Percentiles rank a stretch among this genome's conserved stretches.
Evolutionary conservation across 2,113 vertebrate genomes (phyloP).

Genomic region (Chaetorhynchus papuensis): DNA sequence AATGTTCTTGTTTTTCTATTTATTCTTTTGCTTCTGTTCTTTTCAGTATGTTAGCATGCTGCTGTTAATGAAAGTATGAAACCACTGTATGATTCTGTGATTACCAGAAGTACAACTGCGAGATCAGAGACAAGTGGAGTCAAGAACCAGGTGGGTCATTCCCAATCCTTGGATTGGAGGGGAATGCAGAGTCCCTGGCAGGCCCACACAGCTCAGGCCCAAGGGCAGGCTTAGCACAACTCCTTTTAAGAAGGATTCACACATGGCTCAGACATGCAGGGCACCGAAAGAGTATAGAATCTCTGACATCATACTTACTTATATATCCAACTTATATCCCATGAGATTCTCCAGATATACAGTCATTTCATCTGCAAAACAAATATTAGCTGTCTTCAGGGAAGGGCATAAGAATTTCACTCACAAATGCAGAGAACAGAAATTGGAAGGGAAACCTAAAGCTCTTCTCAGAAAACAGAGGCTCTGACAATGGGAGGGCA

Average conservation of each 20-base stretch:
- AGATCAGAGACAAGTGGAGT: neutral
- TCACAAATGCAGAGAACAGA: neutral
- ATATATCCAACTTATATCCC: neutral
- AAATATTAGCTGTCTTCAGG: neutral
- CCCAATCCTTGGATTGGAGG: neutral
- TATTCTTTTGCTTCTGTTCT: neutral
- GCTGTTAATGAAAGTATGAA: neutral
- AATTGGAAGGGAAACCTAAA: neutral
- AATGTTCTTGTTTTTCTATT: neutral
- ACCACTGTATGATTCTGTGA: neutral
- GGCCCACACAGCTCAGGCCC: neutral
- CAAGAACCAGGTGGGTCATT: neutral
- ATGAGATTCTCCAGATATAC: neutral
- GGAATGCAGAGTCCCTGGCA: neutral
- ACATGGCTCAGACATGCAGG: accelerated
- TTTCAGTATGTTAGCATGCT: neutral
- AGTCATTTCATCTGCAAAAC: neutral
- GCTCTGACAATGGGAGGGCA: neutral
- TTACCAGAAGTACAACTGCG: neutral
- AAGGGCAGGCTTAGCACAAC: neutral
- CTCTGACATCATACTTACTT: neutral
- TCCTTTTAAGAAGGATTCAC: neutral
- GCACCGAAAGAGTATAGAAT: neutral
- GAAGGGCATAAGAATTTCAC: neutral
- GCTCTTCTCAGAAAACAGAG: neutral